Base-by-base conservation (phyloP, 2,797 vertebrate species). In the Neostethus bicornis region DNA sequence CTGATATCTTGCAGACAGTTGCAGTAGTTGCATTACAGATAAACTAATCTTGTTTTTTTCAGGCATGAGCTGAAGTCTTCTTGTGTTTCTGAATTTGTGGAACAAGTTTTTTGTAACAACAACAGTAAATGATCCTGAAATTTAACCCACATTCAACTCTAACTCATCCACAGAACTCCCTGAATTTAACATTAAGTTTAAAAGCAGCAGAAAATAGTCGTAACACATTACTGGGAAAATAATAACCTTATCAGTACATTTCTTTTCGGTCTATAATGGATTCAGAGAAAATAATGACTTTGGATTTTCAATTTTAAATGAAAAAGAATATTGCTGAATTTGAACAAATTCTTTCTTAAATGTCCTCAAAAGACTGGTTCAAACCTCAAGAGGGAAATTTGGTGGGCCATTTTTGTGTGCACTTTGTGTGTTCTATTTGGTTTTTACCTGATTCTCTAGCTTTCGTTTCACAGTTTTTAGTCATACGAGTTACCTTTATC, bases 71-170 rank as follows among this genome's bases (percentile, higher is more conserved):
- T 9, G 25, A 39, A 2, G n/a, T 45, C 66, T 54, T 47, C 24
- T 75, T 50, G 46, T 43, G 3, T 34, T 51, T 43, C 50, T 5
- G 43, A 44, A 32, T 74, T 13, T 54, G 42, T 23, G n/a, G 37
- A 21, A 44, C 24, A 25, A 45, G 60, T 62, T 4, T 79, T 77
- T 80, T 77, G 57, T 69, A 67, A 78, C 65, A 83, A 80, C 52
- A 74, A 31, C 71, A 50, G 11, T 63, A 62, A 80, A 75, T 62
- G 53, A 50, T 47, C 71, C 67, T 81, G 46, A 77, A 77, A 70
- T 26, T 61, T 44, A 76, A 49, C 62, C 43, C n/a, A 2, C 57
- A 37, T 72, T 71, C 43, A 56, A 5, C 41, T 65, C 28, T 17
- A 21, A 42, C 2, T 50, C 69, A 50, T 54, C 51, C 35, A 48